Conservation (phyloP, 2,888 invertebrate species). For the Polymixis flavicincta region DNA sequence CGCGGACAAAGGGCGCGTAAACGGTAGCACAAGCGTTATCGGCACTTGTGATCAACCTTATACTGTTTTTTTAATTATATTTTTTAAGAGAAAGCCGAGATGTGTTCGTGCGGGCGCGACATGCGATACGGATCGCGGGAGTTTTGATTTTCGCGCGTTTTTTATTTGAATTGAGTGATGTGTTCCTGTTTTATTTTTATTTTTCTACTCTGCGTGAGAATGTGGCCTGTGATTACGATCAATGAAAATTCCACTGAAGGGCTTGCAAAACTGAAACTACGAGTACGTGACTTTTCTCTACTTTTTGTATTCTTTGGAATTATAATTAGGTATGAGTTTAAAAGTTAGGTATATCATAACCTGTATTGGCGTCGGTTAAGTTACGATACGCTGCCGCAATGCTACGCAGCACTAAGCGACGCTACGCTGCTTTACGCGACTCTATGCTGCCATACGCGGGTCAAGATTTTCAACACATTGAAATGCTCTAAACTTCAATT, state of each 20-base stretch:
- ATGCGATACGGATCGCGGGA: slow-evolving; percentile 80
- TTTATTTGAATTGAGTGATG: slow-evolving; percentile 76
- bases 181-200: slow-evolving; percentile 72
- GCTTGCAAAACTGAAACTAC: background rate
- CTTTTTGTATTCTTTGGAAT: background rate
- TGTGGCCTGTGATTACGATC: slow-evolving; percentile 27
- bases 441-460: background rate
- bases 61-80: slow-evolving; percentile 79
- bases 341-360: background rate
- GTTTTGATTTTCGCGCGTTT: slow-evolving; percentile 77
- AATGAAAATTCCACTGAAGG: background rate
- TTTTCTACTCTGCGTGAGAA: slow-evolving; percentile 58
- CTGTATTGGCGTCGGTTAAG: no score
- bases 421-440: background rate
- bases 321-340: background rate
- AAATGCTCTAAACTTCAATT: background rate
- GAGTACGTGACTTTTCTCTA: background rate
- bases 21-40: slow-evolving; percentile 88
- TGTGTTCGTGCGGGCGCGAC: slow-evolving; percentile 79
- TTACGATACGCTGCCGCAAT: background rate
- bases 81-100: slow-evolving; percentile 80
- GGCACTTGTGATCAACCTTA: slow-evolving; percentile 88
- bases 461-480: background rate
- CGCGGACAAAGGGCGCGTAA: slow-evolving; percentile 88
- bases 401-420: background rate